Percentiles rank a stretch among this genome's conserved stretches.
Conservation (phyloP, 2,888 invertebrate species). For the Bellardia pandia region DNA sequence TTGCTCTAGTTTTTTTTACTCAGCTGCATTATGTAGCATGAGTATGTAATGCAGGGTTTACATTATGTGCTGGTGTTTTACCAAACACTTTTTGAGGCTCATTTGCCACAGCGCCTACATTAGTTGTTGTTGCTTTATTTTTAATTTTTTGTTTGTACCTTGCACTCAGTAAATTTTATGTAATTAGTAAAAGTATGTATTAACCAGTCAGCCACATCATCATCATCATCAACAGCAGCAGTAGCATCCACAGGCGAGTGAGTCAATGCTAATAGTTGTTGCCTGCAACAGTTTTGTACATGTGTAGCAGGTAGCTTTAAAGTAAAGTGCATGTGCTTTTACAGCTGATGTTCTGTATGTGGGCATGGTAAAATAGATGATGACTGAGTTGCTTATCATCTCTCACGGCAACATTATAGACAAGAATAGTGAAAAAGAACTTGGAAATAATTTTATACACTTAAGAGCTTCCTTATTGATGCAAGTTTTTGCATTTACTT, state of each 20-base stretch:
- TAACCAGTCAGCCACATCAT: constrained; percentile 59
- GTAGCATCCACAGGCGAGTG: not conserved
- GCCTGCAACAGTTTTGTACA: not conserved
- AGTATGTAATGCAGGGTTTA: not conserved
- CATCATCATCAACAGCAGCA: not conserved
- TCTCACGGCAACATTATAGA: constrained; percentile 59
- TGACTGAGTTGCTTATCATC: constrained; percentile 65
- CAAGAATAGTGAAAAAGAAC: not conserved
- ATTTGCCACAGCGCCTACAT: constrained; percentile 73
- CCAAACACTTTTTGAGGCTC: constrained; percentile 72
- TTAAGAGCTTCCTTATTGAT: constrained; percentile 66
- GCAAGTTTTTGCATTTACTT: constrained; percentile 58
- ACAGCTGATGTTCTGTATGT: constrained; percentile 46
- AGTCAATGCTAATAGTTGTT: not conserved
- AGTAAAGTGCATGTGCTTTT: constrained; percentile 23
- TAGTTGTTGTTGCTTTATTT: constrained; percentile 30
- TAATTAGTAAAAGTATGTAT: constrained; percentile 71
- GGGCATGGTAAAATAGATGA: constrained; percentile 63
- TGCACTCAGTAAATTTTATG: constrained; percentile 70
- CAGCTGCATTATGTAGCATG: not conserved
- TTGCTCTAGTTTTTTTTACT: constrained; percentile 59
- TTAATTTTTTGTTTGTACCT: constrained; percentile 5
- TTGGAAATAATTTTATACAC: constrained; percentile 49
- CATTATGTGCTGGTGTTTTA: constrained; percentile 62
- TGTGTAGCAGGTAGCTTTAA: not conserved